These are phyloP conservation scores for Phyllostomus hastatus DNA, from an alignment of 2,113 vertebrate species.

Conservation along the genomic window DNA sequence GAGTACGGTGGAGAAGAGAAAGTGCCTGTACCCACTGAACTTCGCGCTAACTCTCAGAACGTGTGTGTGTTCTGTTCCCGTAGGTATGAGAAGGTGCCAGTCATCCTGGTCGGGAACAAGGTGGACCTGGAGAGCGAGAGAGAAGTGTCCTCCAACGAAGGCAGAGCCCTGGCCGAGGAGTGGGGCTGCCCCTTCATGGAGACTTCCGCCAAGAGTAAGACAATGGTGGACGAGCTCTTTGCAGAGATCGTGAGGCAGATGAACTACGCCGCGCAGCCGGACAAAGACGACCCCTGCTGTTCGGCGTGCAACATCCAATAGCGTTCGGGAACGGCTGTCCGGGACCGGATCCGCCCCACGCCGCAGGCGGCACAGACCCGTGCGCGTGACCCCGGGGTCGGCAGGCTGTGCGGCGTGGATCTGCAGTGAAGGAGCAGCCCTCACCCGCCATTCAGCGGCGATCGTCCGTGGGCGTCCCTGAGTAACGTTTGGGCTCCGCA, in stretches of 20 bases:
- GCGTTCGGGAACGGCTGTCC: constrained; percentile 71
- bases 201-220: constrained; percentile 99
- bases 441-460: constrained; percentile 74
- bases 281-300: constrained; percentile 98
- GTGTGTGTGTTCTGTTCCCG: constrained; percentile 19
- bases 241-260: constrained; percentile 99
- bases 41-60: not conserved
- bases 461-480: constrained; percentile 69
- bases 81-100: constrained; percentile 98
- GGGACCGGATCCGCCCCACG: constrained; percentile 59
- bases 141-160: constrained; percentile 95
- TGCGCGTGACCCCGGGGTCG: constrained; percentile 68
- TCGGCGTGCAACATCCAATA: constrained; percentile 99
- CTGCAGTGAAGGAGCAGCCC: constrained; percentile 73
- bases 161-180: constrained; percentile 96
- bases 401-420: constrained; percentile 68
- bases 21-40: not conserved
- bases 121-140: constrained; percentile 98
- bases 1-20: not conserved
- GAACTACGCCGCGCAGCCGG: constrained; percentile 98
- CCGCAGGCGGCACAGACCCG: constrained; percentile 63
- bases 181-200: constrained; percentile 99
- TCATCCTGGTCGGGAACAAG: constrained; percentile 99
- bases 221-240: constrained; percentile 99
- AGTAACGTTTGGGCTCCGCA: constrained; percentile 74